Evolutionary conservation across 1,140 invertebrate species (phyloP).

Genomic region (Cotesia glomerata): DNA sequence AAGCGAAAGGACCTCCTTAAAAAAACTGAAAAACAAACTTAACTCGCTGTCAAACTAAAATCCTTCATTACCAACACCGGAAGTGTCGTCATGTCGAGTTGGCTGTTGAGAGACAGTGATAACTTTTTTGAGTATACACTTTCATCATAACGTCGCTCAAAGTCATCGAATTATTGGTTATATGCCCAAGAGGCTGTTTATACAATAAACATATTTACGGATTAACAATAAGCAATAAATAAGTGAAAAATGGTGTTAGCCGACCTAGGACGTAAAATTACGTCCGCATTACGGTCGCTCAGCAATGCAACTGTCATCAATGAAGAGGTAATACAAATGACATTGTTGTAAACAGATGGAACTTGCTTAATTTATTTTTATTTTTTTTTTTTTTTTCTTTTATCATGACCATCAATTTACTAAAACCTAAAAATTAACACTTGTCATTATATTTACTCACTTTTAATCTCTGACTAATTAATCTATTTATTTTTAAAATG

Average conservation of each 20-base stretch:
- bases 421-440: too few relatives aligned
- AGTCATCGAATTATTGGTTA: background rate
- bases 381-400: background rate
- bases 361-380: constrained; percentile 25
- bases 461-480: too few relatives aligned
- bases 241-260: constrained; percentile 94
- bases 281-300: constrained; percentile 93
- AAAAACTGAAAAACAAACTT: too few relatives aligned
- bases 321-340: constrained; percentile 81
- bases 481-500: too few relatives aligned
- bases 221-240: background rate
- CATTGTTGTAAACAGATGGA: constrained; percentile 47
- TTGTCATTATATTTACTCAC: too few relatives aligned
- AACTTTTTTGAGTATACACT: background rate
- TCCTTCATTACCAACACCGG: background rate
- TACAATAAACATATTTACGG: background rate
- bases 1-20: too few relatives aligned
- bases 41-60: too few relatives aligned
- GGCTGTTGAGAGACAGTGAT: background rate
- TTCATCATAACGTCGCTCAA: background rate
- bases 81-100: constrained; percentile 23
- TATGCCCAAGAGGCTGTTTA: background rate
- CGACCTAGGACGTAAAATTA: constrained; percentile 99
- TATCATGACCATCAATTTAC: too few relatives aligned
- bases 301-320: constrained; percentile 99